phyloP scores from a whole-genome alignment of 1,140 invertebrate species.

The Pollicipes pollicipes region DNA sequence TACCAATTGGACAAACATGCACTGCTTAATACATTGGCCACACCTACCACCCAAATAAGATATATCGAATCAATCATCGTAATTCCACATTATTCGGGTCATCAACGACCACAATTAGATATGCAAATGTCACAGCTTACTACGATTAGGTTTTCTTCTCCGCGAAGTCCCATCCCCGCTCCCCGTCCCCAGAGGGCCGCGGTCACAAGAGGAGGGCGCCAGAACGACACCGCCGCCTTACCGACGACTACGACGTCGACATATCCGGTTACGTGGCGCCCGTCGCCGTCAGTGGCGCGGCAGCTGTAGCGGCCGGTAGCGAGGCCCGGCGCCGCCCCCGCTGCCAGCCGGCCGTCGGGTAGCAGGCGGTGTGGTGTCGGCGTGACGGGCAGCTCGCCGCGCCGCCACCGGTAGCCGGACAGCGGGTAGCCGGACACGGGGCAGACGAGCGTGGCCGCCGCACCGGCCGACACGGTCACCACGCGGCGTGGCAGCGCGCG shows the following conservation, averaged over 20 bases:
- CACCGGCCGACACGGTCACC: not conserved
- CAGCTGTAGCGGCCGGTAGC: slow-evolving; percentile 33
- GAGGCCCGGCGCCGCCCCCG: slow-evolving; percentile 26
- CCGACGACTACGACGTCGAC: slow-evolving; percentile 30
- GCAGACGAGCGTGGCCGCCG: not conserved
- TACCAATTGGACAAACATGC: no score
- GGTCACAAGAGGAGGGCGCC: no score
- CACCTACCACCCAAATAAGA: no score
- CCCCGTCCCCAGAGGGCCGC: no score
- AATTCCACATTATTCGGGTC: not conserved
- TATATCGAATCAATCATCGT: not conserved
- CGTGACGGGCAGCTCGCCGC: not conserved
- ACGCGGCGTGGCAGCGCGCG: not conserved
- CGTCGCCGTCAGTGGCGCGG: slow-evolving; percentile 26
- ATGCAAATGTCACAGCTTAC: not conserved
- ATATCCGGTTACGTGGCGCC: slow-evolving; percentile 23
- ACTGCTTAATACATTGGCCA: no score
- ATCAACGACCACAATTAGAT: not conserved
- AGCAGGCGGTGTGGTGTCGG: slow-evolving; percentile 17
- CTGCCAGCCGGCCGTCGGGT: slow-evolving; percentile 28
- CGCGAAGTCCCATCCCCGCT: not conserved
- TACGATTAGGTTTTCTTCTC: not conserved
- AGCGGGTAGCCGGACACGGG: not conserved
- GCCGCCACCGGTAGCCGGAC: not conserved
- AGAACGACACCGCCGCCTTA: slow-evolving; percentile 22